These are phyloP conservation scores for Aegithalos caudatus DNA, from an alignment of 2,113 vertebrate species.

Conservation along the genomic window DNA sequence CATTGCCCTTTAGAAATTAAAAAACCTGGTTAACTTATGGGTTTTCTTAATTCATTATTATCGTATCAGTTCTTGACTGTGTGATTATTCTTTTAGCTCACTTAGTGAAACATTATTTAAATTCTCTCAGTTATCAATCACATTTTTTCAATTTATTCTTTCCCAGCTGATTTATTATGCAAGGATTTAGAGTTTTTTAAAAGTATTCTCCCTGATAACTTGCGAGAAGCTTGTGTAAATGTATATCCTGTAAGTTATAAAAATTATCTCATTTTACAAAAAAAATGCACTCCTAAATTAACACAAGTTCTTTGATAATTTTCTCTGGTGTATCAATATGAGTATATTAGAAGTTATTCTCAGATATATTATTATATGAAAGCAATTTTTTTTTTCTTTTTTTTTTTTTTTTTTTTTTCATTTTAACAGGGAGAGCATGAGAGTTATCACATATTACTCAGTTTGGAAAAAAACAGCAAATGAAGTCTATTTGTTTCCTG, in stretches of 20 bases:
- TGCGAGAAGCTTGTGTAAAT: not conserved
- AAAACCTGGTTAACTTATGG: fast-evolving
- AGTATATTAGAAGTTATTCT: not conserved
- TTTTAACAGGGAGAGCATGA: not conserved
- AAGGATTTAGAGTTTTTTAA: not conserved
- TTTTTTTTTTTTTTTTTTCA: not conserved
- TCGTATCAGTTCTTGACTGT: not conserved
- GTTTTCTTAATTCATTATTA: not conserved
- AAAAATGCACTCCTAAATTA: not conserved
- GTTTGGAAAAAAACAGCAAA: not conserved
- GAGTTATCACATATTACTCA: not conserved
- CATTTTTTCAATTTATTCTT: not conserved
- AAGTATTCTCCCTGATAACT: not conserved
- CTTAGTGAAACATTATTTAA: not conserved
- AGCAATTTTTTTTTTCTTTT: not conserved
- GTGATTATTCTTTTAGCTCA: not conserved
- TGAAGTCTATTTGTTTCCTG: not conserved
- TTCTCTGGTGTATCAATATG: not conserved
- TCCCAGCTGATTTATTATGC: not conserved
- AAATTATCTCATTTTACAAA: not conserved
- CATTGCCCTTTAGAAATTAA: not conserved
- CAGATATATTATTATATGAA: not conserved
- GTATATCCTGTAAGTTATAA: not conserved
- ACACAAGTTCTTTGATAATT: not conserved
- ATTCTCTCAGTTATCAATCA: not conserved